Base-by-base conservation (phyloP, 2,888 invertebrate species). In the Dilophus febrilis region DNA sequence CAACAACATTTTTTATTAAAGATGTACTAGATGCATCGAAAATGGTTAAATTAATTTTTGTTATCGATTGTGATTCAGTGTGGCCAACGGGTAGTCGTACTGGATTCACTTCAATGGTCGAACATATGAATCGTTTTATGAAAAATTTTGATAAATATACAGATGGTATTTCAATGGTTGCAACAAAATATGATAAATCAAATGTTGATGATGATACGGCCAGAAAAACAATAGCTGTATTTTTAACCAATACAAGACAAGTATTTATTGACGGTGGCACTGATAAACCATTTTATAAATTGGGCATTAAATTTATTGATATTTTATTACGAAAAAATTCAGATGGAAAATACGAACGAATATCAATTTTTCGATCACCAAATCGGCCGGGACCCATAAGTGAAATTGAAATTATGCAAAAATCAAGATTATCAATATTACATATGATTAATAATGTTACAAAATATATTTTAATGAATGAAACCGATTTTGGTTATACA, bases 1-100 rank as follows among this genome's bases (percentile, higher is more conserved):
- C 50, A 3, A 35, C 50, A 3, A 52, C 51, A 37, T 55, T 51
- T 42, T 46, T 48, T 16, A 51, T 52, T 48, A 55, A 55, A 42
- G 50, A 50, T 32, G 52, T 53, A 16, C 49, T 46, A 3, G 37
- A 44, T 10, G 44, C 47, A 31, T 46, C 44, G 1, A 22, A 46
- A 6, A 44, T 48, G 18, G 51, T 55, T 48, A 48, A 49, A 42
- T n/a, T 55, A 8, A 40, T 46, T 6, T 53, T 53, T 35, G 49
- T 50, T 13, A 46, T 44, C 2, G 42, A 45, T 32, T 42, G 47
- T 27, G 7, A 33, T 22, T 22, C 22, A 6, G 22, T 22, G 4
- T 6, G 4, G 5, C 5, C 8, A 4, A 22, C 22, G 4, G 22
- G 22, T 8, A 22, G 22, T 22, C 22, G 5, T 6, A 22, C 8